Evolutionary conservation across 2,888 invertebrate genomes (phyloP).

Genomic region (Zonitis immaculata): DNA sequence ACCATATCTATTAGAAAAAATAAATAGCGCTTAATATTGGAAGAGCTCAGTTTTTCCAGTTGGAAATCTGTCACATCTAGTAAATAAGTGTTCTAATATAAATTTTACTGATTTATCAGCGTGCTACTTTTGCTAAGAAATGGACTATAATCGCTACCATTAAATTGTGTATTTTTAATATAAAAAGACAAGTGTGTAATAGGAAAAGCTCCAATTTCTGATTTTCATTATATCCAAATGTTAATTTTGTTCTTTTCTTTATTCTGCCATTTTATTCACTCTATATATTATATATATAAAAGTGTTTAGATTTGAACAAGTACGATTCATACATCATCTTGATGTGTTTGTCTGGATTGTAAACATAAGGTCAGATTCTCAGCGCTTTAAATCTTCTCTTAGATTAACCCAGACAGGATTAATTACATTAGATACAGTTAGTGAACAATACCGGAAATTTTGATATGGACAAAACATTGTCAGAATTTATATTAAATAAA

Average conservation of each 20-base stretch:
- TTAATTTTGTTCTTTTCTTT: neutral
- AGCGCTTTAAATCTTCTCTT: constrained; percentile 19
- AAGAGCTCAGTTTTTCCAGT: too few relatives aligned
- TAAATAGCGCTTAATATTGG: too few relatives aligned
- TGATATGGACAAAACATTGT: constrained; percentile 12
- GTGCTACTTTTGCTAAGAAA: too few relatives aligned
- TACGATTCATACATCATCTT: constrained; percentile 21
- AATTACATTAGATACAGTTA: constrained; percentile 22
- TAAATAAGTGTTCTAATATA: too few relatives aligned
- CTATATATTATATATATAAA: neutral
- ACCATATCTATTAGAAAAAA: too few relatives aligned
- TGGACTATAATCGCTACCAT: too few relatives aligned
- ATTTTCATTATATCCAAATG: neutral
- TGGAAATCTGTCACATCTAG: too few relatives aligned
- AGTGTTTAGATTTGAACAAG: constrained; percentile 4
- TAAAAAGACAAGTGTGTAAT: neutral
- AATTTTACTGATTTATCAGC: too few relatives aligned
- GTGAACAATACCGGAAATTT: constrained; percentile 16
- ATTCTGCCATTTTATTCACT: too few relatives aligned
- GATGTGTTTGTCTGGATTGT: constrained; percentile 24
- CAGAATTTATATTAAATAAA: constrained; percentile 6
- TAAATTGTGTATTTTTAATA: neutral
- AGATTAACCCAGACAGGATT: constrained; percentile 23
- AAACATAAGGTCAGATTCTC: constrained; percentile 23
- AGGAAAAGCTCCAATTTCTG: neutral